A percentile compares a stretch with the other conserved stretches of the same genome.
phyloP scores from a whole-genome alignment of 2,888 invertebrate species.

The Brachyopa scutellaris region DNA sequence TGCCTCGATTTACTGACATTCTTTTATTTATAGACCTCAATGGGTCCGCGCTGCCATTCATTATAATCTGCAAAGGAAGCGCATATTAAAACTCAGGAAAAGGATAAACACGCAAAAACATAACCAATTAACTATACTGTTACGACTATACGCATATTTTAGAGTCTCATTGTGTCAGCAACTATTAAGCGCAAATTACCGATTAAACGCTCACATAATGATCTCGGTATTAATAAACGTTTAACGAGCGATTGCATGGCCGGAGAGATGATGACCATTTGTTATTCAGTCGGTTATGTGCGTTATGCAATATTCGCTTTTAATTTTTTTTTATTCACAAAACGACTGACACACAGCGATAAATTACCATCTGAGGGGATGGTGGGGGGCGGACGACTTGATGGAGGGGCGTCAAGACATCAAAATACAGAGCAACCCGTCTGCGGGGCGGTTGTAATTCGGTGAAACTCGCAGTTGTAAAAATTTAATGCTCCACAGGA shows the following conservation, averaged over 20 bases:
- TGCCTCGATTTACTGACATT: neutral
- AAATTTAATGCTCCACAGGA: conserved; percentile 54
- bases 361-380: conserved; percentile 39
- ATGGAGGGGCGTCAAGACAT: too few relatives aligned
- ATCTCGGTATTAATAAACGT: conserved; percentile 61
- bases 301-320: conserved; percentile 54
- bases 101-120: conserved; percentile 35
- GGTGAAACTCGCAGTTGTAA: conserved; percentile 55
- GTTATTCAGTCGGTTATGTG: conserved; percentile 48
- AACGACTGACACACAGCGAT: conserved; percentile 54
- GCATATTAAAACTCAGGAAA: conserved; percentile 24
- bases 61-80: conserved; percentile 1
- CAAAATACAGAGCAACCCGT: neutral
- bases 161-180: conserved; percentile 45
- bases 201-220: conserved; percentile 57
- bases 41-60: neutral
- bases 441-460: conserved; percentile 47
- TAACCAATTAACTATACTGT: conserved; percentile 46
- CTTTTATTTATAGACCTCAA: neutral
- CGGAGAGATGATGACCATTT: too few relatives aligned
- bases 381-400: neutral
- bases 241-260: conserved; percentile 56
- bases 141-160: conserved; percentile 36
- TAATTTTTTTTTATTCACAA: conserved; percentile 56
- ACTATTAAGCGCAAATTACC: conserved; percentile 49